Evolutionary conservation across 2,888 invertebrate species (phyloP), one percentile per base, ranked within the genome.

Genomic region (Bhutanitis thaidina): DNA sequence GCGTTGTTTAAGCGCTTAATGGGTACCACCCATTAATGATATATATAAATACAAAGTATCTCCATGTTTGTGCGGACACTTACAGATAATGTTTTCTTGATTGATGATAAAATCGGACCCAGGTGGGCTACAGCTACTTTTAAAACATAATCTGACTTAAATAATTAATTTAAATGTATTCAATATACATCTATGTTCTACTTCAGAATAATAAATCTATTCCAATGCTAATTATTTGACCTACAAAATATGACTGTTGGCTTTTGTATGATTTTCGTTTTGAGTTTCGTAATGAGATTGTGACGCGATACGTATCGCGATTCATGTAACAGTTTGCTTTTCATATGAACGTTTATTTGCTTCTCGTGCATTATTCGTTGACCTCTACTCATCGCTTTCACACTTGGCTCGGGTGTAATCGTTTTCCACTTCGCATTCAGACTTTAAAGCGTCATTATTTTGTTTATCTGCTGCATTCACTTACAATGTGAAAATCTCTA

Each of bases 331-430:
- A 16, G 40, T 41, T 35, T 34, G 44, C 35, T 41, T 39, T 48
- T 49, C 36, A 41, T 45, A 20, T 35, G 29, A 40, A 51, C 36
- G 40, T 51, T 46, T 49, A 32, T 48, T 55, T 62, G 65, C 65
- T 69, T 69, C 66, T 66, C 65, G 66, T 61, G 63, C 62, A 67
- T 74, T 72, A 69, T 61, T 65, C 62, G 51, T 51, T 74, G 71
- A 75, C 72, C 73, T 61, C 62, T 53, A 52, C 64, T 68, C 55
- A 61, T 55, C 59, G 61, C 65, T 70, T 67, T 68, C 66, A 61
- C 66, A 59, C 64, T 62, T 64, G 56, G 58, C 60, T 59, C 49
- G 43, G 48, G 47, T 51, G 43, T 60, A 43, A 53, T 53, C 54
- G 54, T 56, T 53, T 52, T 52, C 51, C 34, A 47, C 43, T 37